Conservation (phyloP, 2,113 vertebrate species). For the Ascaphus truei region DNA sequence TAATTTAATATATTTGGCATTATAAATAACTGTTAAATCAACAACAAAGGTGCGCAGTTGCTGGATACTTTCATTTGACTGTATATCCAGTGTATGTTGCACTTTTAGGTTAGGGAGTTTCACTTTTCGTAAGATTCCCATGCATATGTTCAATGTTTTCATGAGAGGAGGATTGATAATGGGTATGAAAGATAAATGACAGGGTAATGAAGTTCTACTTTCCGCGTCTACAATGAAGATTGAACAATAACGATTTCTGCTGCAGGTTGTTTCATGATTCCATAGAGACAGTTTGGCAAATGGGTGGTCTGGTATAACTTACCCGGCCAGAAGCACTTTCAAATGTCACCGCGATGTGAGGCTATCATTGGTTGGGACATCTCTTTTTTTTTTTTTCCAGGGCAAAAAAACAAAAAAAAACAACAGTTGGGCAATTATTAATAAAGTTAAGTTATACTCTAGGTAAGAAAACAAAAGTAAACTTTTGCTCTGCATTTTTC, state of each 20-base stretch:
- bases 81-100: background rate
- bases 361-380: too few relatives aligned
- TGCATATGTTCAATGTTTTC: constrained; percentile 21
- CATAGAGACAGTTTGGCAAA: constrained; percentile 7
- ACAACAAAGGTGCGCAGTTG: too few relatives aligned
- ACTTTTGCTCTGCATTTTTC: too few relatives aligned
- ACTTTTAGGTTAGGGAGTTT: background rate
- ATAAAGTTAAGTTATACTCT: too few relatives aligned
- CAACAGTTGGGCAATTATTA: too few relatives aligned
- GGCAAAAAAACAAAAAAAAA: too few relatives aligned
- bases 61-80: too few relatives aligned
- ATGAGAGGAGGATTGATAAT: constrained; percentile 9
- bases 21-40: too few relatives aligned
- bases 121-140: background rate
- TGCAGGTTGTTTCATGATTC: constrained; percentile 1
- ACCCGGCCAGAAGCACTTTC: constrained; percentile 5
- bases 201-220: constrained; percentile 2
- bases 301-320: background rate
- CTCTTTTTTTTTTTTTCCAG: too few relatives aligned
- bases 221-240: constrained; percentile 5
- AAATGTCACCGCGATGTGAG: too few relatives aligned
- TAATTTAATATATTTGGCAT: too few relatives aligned
- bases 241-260: constrained; percentile 22
- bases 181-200: constrained; percentile 13
- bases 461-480: too few relatives aligned